Conservation (phyloP, 2,113 vertebrate genomes). For the Ranitomeya variabilis region DNA sequence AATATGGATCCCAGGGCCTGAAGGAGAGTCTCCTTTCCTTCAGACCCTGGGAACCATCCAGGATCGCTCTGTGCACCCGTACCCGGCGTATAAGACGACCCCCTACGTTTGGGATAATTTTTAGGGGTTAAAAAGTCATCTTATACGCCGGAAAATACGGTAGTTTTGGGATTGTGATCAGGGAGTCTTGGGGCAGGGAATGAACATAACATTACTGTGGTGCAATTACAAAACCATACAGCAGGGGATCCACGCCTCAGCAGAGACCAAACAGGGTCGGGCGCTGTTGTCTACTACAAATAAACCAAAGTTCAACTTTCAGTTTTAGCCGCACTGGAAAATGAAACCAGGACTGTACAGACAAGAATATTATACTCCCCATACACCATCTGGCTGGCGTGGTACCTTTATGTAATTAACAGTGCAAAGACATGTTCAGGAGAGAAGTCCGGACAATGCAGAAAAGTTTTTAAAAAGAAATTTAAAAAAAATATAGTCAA, state of each 20-base stretch:
- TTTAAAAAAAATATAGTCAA: neutral
- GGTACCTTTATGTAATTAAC: neutral
- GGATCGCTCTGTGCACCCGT: too few relatives aligned
- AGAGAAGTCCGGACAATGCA: neutral
- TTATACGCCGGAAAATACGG: too few relatives aligned
- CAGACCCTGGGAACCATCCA: too few relatives aligned
- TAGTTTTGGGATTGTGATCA: too few relatives aligned
- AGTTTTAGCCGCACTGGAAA: neutral
- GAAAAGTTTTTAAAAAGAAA: neutral
- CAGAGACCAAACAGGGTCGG: neutral
- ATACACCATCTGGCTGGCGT: neutral
- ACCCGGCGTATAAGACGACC: too few relatives aligned
- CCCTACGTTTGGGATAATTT: too few relatives aligned
- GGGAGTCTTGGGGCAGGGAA: neutral
- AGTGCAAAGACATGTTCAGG: neutral
- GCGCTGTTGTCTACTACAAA: neutral
- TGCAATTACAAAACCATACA: neutral
- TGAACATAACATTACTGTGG: neutral
- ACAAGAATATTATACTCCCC: neutral
- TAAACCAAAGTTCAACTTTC: neutral
- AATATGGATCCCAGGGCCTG: too few relatives aligned
- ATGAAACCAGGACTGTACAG: neutral
- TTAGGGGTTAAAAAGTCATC: too few relatives aligned
- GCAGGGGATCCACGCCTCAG: neutral
- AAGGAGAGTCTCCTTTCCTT: too few relatives aligned